A percentile compares a stretch with the other conserved stretches of the same genome.
phyloP scores from a whole-genome alignment of 2,888 invertebrate genomes.

The Celastrina argiolus region DNA sequence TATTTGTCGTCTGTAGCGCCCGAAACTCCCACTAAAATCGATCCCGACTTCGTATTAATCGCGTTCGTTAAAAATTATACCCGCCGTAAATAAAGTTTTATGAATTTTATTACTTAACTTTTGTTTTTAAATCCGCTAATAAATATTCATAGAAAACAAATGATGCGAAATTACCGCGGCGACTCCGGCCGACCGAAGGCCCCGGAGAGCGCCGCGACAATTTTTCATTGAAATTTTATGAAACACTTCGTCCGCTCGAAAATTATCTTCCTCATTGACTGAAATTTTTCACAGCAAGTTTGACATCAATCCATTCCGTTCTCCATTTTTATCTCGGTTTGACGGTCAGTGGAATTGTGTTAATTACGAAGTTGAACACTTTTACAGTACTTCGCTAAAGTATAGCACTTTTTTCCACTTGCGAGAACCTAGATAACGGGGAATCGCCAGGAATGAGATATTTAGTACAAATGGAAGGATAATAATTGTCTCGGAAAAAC shows the following conservation, averaged over 20 bases:
- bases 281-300: slow-evolving; percentile 73
- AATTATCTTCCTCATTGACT: slow-evolving; percentile 74
- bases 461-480: slow-evolving; percentile 20
- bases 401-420: slow-evolving; percentile 43
- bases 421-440: slow-evolving; percentile 41
- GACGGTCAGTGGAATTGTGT: slow-evolving; percentile 65
- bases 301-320: slow-evolving; percentile 73
- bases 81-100: slow-evolving; percentile 10
- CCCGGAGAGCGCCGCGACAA: slow-evolving; percentile 46
- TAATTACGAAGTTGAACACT: slow-evolving; percentile 61
- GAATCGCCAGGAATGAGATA: slow-evolving; percentile 30
- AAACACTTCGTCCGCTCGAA: slow-evolving; percentile 60
- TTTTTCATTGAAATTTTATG: slow-evolving; percentile 66
- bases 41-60: slow-evolving; percentile 23
- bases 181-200: slow-evolving; percentile 49
- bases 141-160: slow-evolving; percentile 71
- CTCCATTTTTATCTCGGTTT: slow-evolving; percentile 64
- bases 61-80: slow-evolving; percentile 6
- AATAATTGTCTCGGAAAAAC: slow-evolving; percentile 9
- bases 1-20: no score
- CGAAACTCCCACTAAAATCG: slow-evolving; percentile 34
- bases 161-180: slow-evolving; percentile 55
- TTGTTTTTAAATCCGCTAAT: slow-evolving; percentile 63
- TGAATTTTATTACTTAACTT: slow-evolving; percentile 20
- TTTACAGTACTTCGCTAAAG: slow-evolving; percentile 50